A percentile compares a stretch with the other conserved stretches of the same genome.
Evolutionary conservation across 2,797 vertebrate species (phyloP).

Genomic region (Odontamblyopus rebecca): DNA sequence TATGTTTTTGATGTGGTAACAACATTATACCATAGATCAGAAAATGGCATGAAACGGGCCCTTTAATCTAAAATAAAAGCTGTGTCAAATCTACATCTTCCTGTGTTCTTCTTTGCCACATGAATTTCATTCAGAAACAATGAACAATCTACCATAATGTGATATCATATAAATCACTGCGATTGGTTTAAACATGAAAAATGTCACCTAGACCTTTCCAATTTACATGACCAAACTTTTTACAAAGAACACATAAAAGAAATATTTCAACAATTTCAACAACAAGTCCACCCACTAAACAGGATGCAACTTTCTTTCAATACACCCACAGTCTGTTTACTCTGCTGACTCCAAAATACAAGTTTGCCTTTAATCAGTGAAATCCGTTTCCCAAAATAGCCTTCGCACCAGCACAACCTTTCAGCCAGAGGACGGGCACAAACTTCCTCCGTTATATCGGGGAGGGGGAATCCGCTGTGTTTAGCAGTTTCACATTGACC

Average conservation of each 20-base stretch:
- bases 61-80: too few relatives aligned
- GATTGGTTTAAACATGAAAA: too few relatives aligned
- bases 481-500: slow-evolving; percentile 58
- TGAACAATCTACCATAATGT: too few relatives aligned
- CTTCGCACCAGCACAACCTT: slow-evolving; percentile 47
- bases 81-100: too few relatives aligned
- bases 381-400: slow-evolving; percentile 59
- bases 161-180: too few relatives aligned
- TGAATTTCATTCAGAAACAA: too few relatives aligned
- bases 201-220: background rate
- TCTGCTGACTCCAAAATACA: slow-evolving; percentile 49
- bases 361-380: slow-evolving; percentile 60
- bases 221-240: background rate
- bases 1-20: too few relatives aligned
- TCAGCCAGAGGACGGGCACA: slow-evolving; percentile 62
- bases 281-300: background rate
- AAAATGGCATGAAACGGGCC: too few relatives aligned
- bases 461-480: slow-evolving; percentile 58
- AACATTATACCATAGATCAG: too few relatives aligned
- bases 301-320: slow-evolving; percentile 26
- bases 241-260: background rate
- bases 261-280: background rate
- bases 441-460: slow-evolving; percentile 59
- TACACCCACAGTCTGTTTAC: slow-evolving; percentile 31
- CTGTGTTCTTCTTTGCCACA: too few relatives aligned